These are phyloP conservation scores for Tamandua tetradactyla DNA, from an alignment of 2,797 vertebrate species.

Conservation along the genomic window DNA sequence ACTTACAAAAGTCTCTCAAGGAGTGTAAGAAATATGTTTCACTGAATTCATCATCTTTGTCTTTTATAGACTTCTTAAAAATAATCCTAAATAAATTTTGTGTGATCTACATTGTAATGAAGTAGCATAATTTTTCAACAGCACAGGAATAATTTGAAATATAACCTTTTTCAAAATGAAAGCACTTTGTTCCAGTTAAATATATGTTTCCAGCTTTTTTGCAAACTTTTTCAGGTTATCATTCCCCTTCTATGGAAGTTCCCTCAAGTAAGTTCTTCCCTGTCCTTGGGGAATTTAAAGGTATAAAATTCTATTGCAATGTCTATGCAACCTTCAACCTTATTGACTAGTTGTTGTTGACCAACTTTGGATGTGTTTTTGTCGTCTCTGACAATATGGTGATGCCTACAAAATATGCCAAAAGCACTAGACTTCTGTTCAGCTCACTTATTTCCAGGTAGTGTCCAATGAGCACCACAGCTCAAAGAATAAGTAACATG, in stretches of 20 bases:
- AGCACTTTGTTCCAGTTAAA: background rate
- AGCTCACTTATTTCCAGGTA: background rate
- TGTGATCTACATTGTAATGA: background rate
- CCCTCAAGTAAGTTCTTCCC: background rate
- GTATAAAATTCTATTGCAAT: background rate
- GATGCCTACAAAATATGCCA: background rate
- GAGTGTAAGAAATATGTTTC: background rate
- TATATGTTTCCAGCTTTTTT: background rate
- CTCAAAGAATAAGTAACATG: background rate
- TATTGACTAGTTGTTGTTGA: background rate
- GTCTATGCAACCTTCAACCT: background rate
- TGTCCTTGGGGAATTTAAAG: constrained; percentile 3
- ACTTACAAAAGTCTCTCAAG: background rate
- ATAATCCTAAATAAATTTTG: constrained; percentile 11
- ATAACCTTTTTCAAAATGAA: background rate
- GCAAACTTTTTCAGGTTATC: background rate
- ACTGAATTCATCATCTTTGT: background rate
- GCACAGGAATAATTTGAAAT: background rate
- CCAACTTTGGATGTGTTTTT: background rate
- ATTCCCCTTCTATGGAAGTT: background rate
- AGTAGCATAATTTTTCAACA: background rate
- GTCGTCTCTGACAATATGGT: background rate
- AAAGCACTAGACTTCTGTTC: no score
- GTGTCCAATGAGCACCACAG: background rate
- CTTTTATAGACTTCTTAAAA: background rate